Evolutionary conservation across 1,140 invertebrate species (phyloP), one percentile per base, ranked within the genome.

Genomic region (Sesamia nonagrioides): DNA sequence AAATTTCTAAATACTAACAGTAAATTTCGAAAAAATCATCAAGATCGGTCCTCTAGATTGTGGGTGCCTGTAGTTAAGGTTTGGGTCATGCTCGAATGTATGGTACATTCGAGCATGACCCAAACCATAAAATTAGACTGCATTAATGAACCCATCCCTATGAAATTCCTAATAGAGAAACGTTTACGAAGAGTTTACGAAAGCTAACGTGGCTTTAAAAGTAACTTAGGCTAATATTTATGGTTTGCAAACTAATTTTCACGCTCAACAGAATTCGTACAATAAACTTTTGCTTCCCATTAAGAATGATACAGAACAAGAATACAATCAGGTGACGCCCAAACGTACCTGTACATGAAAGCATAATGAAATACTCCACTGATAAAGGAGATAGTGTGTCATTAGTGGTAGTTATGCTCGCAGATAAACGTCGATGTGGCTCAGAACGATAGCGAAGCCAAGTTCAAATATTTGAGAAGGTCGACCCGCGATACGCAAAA

Each of bases 381-480:
- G 78, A 80, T 56, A 76, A 77, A 33, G 37, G 17, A 74, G 37
- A 66, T 54, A 72, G 58, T 50, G 35, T 48, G 52, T 75, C 61
- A 77, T 77, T 79, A 78, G 42, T 78, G 45, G 66, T 40, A 69
- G 45, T 21, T 69, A 21, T 40, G 54, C 37, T 68, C 18, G 33
- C 27, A 42, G 74, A 81, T 73, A 81, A 79, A 48, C 48, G 69
- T 60, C 77, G 77, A 63, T 35, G 48, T 50, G 54, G 58, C 52
- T 40, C 69, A 72, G 75, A 48, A 37, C 58, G 79, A 83, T 89
- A 86, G 74, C 42, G 18, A 68, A 82, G 77, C 76, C 82, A 88
- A 88, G 86, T 87, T 89, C 84, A 88, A 86, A 89, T 83, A 89
- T 82, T 82, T 82, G 71, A 80, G 84, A 90, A 92, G 87, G 89